Conservation (phyloP, 2,113 vertebrate genomes). For the Gorsachius goisagi region DNA sequence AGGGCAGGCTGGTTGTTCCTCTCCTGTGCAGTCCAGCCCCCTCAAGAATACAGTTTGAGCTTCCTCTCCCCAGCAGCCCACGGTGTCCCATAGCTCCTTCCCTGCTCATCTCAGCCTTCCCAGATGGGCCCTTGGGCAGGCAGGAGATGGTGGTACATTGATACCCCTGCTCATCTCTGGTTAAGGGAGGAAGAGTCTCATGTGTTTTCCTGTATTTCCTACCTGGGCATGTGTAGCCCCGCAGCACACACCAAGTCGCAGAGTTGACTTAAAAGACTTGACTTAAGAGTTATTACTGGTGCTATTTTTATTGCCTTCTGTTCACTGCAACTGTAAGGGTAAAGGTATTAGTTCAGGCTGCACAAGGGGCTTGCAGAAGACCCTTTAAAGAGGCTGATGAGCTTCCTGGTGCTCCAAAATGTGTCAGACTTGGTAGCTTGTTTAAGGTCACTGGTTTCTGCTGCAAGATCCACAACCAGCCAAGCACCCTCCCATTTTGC, state of each 20-base stretch:
- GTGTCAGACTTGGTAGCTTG: neutral
- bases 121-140: neutral
- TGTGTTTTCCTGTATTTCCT: neutral
- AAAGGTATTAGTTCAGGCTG: neutral
- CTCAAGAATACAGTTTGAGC: neutral
- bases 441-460: neutral
- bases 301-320: neutral
- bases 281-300: neutral
- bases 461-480: neutral
- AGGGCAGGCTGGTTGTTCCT: neutral
- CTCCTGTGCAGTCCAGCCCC: neutral
- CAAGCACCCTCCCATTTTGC: rapidly evolving
- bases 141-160: neutral
- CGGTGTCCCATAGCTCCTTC: rapidly evolving
- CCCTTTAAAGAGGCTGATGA: neutral
- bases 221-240: rapidly evolving
- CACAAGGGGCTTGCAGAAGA: neutral
- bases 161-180: neutral
- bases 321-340: neutral
- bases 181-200: neutral
- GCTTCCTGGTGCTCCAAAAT: neutral
- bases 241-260: rapidly evolving
- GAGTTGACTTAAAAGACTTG: neutral
- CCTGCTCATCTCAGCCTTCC: neutral
- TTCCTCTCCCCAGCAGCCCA: neutral